Base-by-base conservation (phyloP, 2,113 vertebrate species). In the Paralichthys olivaceus region DNA sequence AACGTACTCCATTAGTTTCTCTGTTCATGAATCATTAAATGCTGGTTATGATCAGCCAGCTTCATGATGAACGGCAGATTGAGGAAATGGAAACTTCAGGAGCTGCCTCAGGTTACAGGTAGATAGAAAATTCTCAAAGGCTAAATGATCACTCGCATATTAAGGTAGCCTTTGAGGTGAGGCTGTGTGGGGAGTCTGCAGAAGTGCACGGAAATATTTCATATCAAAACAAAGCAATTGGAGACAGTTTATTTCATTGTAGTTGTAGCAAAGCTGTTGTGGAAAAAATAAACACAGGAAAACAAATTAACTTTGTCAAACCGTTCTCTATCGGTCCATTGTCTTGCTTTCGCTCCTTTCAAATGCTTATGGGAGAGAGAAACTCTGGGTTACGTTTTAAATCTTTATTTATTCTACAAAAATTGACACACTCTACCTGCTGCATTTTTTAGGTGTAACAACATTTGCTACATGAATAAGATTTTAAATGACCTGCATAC, bases 1-100 rank as follows among this genome's bases (percentile, higher is more conserved):
- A 90, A 94, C 93, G 91, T 86, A 92, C 90, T 92, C 92, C 92
- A 94, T 94, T 94, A 93, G 91, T 90, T 92, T 81, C 84, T 87
- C 86, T 71, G 85, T 93, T 94, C 92, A 93, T 94, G 92, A 94
- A 93, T 94, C 93, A 94, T 94, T 93, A 92, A 93, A 85, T 84
- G 81, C 87, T 83, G 90, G 90, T 86, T 90, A 93, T 93, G 91
- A 90, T 90, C 91, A 90, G 88, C 84, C 83, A 15, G 85, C 86
- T 89, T 85, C 74, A 84, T 91, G 89, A 92, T 92, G 89, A 92
- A 94, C 90, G 81, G 83, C 66, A 64, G 80, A 88, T 84, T 76
- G 90, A 91, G 84, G 85, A 92, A 92, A 92, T 88, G 87, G 83
- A 86, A 87, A 83, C 73, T 73, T 80, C 81, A 79, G 37, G 74